Base-by-base conservation (phyloP, 2,113 vertebrate genomes). In the Sylvia atricapilla region DNA sequence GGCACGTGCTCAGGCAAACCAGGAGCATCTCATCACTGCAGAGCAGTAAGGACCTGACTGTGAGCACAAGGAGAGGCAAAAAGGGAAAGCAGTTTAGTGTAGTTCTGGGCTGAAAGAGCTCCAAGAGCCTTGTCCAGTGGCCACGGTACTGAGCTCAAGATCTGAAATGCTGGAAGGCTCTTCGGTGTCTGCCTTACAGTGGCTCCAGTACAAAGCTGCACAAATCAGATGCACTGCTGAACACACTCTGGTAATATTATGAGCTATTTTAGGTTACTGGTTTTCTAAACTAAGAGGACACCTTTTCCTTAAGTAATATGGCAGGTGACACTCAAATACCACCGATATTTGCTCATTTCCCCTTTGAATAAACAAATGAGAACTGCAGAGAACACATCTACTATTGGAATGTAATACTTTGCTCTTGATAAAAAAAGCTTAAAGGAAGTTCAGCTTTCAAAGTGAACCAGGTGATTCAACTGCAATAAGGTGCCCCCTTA, bases 31-130 rank as follows among this genome's bases (percentile, higher is more conserved):
- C 87, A 67, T 43, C 85, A 84, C 55, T 0, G 4, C 4, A 91
- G 64, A 94, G 24, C 81, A 84, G 37, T 41, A 63, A 24, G 53
- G 49, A 91, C 46, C 44, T 74, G 63, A 88, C 10, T 49, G 72
- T 37, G 47, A 92, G 73, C 47, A 52, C 4, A 28, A 68, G 49
- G 31, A 91, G 89, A 88, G 31, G 47, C 30, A 86, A 87, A 81
- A 93, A 93, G 22, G 50, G 64, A 95, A 88, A 89, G 76, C 70
- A 84, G 53, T 84, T 89, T 10, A 92, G 68, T 73, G 72, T 24
- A 76, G 53, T 50, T 79, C 53, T 66, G 67, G 72, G 70, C 44
- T 84, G 85, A 68, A 88, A 81, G 43, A 86, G 55, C 81, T 94
- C 70, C 75, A 90, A 77, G 82, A 96, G 79, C 85, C 62, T 50